Conservation (phyloP, 2,113 vertebrate species). For the Nymphicus hollandicus region DNA sequence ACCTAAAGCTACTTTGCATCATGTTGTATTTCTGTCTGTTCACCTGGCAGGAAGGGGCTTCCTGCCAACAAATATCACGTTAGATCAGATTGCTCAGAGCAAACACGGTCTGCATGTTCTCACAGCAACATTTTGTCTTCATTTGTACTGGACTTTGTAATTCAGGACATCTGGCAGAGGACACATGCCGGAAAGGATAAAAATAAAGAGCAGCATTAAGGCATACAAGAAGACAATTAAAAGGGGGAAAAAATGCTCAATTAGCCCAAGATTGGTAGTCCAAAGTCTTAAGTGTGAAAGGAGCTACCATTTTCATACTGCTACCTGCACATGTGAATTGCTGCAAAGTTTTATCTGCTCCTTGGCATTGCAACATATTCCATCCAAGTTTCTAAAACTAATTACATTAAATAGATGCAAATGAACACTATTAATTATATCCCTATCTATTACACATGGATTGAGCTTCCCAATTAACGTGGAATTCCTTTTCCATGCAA, state of each 20-base stretch:
- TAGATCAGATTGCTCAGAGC: not conserved
- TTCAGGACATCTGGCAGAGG: not conserved
- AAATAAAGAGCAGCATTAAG: not conserved
- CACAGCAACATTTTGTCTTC: not conserved
- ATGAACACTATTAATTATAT: not conserved
- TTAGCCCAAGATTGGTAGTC: not conserved
- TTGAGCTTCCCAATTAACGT: not conserved
- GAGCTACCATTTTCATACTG: not conserved
- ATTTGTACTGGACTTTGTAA: not conserved
- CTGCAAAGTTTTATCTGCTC: not conserved
- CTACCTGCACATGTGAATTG: not conserved
- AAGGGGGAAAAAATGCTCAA: not conserved
- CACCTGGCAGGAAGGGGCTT: slow-evolving; percentile 10
- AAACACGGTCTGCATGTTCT: not conserved
- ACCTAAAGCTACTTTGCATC: not conserved
- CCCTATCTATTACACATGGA: not conserved
- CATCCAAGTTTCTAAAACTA: not conserved
- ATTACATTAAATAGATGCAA: not conserved
- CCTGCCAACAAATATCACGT: not conserved
- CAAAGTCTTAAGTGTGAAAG: not conserved
- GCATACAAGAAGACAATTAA: not conserved
- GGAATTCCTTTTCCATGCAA: not conserved
- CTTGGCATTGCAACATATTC: not conserved
- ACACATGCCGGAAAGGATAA: not conserved
- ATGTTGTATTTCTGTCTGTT: not conserved